These are phyloP conservation scores for Volucella inanis DNA, from an alignment of 2,888 invertebrate species.

Conservation along the genomic window DNA sequence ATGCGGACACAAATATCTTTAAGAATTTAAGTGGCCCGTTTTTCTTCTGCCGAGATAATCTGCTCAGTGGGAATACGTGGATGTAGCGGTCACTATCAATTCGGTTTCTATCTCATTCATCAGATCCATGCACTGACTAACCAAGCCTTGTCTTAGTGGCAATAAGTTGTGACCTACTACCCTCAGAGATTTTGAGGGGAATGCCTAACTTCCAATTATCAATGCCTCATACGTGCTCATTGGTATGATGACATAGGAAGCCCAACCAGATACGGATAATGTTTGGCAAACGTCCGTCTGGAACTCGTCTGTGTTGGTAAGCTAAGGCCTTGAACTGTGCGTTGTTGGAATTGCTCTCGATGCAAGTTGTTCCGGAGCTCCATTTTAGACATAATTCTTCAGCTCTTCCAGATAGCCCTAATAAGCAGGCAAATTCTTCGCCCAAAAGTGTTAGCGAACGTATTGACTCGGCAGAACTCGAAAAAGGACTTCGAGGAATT, in stretches of 20 bases:
- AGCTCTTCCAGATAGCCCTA: not conserved
- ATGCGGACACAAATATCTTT: too few relatives aligned
- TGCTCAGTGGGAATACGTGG: too few relatives aligned
- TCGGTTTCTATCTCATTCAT: too few relatives aligned
- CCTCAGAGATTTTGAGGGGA: too few relatives aligned
- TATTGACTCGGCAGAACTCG: not conserved
- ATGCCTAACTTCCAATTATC: too few relatives aligned
- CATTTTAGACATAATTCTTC: not conserved
- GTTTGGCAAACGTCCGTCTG: not conserved
- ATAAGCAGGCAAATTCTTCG: too few relatives aligned
- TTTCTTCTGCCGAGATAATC: too few relatives aligned
- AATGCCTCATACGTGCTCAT: not conserved
- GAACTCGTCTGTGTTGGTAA: constrained; percentile 1
- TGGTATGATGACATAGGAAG: not conserved
- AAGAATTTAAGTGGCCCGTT: too few relatives aligned
- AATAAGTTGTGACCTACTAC: too few relatives aligned
- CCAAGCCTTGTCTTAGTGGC: too few relatives aligned
- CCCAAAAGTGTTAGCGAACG: not conserved
- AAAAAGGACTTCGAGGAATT: not conserved
- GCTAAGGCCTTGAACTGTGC: not conserved
- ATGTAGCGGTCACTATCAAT: too few relatives aligned
- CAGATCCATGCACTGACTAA: too few relatives aligned
- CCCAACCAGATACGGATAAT: not conserved
- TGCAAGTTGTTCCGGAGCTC: not conserved
- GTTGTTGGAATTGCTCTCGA: not conserved